These are phyloP conservation scores for Sylvilagus bachmani DNA, from an alignment of 2,113 vertebrate genomes.

Conservation along the genomic window DNA sequence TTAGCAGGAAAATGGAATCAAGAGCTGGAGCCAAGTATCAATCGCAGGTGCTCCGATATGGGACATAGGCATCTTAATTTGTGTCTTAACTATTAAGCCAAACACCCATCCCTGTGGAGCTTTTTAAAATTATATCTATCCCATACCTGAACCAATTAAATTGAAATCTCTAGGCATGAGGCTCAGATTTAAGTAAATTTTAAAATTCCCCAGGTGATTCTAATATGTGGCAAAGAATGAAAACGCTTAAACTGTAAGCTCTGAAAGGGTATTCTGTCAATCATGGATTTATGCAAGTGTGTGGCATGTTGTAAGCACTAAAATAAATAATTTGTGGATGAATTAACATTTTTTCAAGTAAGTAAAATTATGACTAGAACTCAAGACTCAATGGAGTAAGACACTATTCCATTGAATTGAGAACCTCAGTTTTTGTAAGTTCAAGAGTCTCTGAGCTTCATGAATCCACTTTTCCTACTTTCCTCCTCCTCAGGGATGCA, in stretches of 20 bases:
- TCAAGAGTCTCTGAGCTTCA: neutral
- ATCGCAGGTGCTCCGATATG: too few relatives aligned
- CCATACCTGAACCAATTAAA: neutral
- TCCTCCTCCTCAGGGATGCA: neutral
- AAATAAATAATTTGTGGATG: neutral
- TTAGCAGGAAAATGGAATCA: too few relatives aligned
- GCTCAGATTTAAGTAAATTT: neutral
- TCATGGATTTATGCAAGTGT: neutral
- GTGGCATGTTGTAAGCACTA: neutral
- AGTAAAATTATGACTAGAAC: slow-evolving; percentile 23
- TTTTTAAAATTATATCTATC: neutral
- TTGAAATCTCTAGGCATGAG: neutral
- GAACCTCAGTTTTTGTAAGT: neutral
- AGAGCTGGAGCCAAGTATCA: too few relatives aligned
- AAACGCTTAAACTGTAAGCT: neutral
- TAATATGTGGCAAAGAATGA: neutral
- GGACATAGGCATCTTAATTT: too few relatives aligned
- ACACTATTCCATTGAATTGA: neutral
- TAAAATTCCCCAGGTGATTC: neutral
- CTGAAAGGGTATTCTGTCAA: neutral
- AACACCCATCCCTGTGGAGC: neutral
- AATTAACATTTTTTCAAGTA: neutral
- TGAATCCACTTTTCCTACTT: slow-evolving; percentile 1
- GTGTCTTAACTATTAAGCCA: too few relatives aligned
- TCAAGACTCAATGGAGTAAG: neutral